Evolutionary conservation across 2,888 invertebrate genomes (phyloP).

Genomic region (Aphodius sticticus): DNA sequence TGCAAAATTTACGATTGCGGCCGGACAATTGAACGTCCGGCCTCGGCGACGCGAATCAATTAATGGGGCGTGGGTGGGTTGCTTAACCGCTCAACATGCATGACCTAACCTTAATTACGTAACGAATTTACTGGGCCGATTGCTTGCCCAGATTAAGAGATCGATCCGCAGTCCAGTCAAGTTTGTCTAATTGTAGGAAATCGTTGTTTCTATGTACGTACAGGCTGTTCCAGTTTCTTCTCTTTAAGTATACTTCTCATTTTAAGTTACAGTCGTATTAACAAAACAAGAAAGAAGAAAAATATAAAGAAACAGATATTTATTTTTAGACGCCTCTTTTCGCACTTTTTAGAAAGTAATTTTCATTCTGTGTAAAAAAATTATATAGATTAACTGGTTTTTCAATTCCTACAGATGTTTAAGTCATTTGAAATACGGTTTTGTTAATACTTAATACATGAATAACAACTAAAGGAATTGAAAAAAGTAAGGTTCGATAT

Average conservation of each 20-base stretch:
- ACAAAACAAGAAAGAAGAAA: too few species aligned
- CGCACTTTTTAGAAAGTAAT: too few species aligned
- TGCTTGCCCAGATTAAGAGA: background rate
- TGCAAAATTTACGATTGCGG: background rate
- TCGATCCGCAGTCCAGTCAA: background rate
- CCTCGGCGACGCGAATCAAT: background rate
- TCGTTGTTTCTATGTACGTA: background rate
- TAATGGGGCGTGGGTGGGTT: background rate
- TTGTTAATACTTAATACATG: too few species aligned
- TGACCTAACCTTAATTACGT: background rate
- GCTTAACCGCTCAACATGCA: background rate
- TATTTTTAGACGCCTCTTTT: too few species aligned
- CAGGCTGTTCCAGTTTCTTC: background rate
- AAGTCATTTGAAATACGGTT: too few species aligned
- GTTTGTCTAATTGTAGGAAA: background rate
- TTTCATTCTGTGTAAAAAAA: too few species aligned
- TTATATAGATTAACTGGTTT: too few species aligned
- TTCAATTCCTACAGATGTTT: too few species aligned
- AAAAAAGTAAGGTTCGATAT: too few species aligned
- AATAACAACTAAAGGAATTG: too few species aligned
- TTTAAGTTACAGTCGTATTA: too few species aligned
- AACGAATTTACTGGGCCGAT: background rate
- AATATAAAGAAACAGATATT: too few species aligned
- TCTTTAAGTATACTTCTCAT: background rate
- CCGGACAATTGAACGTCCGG: background rate